Conservation (phyloP, 2,113 vertebrate genomes). For the Hippotragus niger region DNA sequence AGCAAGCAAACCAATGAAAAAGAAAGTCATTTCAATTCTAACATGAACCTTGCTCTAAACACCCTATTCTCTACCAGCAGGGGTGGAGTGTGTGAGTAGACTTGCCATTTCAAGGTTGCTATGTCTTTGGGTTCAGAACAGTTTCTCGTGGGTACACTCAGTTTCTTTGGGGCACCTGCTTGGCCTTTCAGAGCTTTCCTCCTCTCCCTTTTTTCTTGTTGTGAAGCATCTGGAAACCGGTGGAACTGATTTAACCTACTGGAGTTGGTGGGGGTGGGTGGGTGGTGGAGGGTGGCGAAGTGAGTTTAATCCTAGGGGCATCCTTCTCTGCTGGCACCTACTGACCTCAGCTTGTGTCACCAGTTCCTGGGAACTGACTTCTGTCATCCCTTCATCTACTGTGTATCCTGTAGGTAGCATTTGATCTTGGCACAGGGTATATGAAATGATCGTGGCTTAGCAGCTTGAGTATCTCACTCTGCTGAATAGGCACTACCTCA, state of each 20-base stretch:
- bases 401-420: neutral
- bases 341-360: neutral
- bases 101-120: neutral
- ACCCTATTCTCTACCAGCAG: neutral
- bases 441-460: neutral
- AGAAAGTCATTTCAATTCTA: neutral
- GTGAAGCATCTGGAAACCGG: neutral
- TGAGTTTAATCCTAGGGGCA: neutral
- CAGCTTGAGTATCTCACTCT: neutral
- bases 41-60: neutral
- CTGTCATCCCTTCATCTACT: neutral
- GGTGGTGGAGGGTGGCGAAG: fast-evolving
- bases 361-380: neutral
- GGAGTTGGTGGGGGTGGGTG: too few relatives aligned
- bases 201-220: neutral
- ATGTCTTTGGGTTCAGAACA: neutral
- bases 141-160: neutral
- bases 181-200: neutral
- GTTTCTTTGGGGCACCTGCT: neutral
- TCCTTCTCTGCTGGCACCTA: neutral
- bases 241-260: neutral
- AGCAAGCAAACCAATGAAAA: neutral
- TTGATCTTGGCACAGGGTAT: neutral
- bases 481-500: neutral
- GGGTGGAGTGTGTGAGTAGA: neutral